Conservation (phyloP, 2,113 vertebrate species). For the Poecile atricapillus region DNA sequence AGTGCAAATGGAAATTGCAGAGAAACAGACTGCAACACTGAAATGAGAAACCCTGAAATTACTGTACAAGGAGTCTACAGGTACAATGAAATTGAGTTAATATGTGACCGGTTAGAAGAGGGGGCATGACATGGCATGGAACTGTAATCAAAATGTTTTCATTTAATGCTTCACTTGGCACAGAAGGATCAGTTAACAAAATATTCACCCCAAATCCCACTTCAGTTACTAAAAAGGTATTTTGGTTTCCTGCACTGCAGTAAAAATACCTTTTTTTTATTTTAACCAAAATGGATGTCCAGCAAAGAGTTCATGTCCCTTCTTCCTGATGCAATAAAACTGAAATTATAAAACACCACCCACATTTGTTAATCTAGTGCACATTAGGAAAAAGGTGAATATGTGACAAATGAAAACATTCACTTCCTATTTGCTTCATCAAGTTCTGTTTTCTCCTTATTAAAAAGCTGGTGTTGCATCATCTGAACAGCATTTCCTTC, state of each 20-base stretch:
- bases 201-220: neutral
- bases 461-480: neutral
- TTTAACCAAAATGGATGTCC: neutral
- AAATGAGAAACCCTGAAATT: neutral
- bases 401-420: neutral
- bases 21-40: neutral
- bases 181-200: neutral
- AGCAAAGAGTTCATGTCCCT: neutral
- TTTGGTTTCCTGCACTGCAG: neutral
- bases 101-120: neutral
- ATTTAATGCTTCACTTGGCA: neutral
- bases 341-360: neutral
- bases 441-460: neutral
- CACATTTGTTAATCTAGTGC: neutral
- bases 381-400: neutral
- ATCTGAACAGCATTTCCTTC: neutral
- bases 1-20: neutral
- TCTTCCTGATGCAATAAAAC: neutral
- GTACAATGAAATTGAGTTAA: neutral
- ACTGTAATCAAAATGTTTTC: neutral
- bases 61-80: neutral
- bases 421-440: neutral
- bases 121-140: neutral
- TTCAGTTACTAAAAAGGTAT: neutral
- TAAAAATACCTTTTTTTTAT: neutral